These are phyloP conservation scores for Himantopus leucocephalus DNA, from an alignment of 2,113 vertebrate genomes.

Conservation along the genomic window DNA sequence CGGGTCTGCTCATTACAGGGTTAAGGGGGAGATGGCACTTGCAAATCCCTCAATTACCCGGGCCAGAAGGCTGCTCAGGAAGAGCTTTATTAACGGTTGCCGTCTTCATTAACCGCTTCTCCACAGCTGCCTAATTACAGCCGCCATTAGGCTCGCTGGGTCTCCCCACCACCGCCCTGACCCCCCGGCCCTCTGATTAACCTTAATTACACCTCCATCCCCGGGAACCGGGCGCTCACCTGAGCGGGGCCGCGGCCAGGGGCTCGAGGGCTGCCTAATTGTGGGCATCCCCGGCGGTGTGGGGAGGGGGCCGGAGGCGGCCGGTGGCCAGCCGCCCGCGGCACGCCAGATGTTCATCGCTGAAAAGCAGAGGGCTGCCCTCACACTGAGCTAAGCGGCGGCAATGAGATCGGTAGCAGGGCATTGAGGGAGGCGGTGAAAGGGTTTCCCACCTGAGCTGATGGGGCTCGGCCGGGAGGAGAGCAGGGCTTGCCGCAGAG, in stretches of 20 bases:
- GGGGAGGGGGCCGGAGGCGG: not conserved
- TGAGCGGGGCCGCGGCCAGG: not conserved
- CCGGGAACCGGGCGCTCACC: slow-evolving; percentile 18
- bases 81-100: slow-evolving; percentile 72
- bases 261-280: not conserved
- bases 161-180: slow-evolving; percentile 55
- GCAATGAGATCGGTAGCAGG: slow-evolving; percentile 73
- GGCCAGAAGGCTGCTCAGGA: slow-evolving; percentile 67
- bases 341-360: slow-evolving; percentile 68
- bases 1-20: slow-evolving; percentile 56
- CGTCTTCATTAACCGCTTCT: slow-evolving; percentile 72
- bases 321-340: slow-evolving; percentile 19
- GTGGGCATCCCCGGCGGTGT: not conserved
- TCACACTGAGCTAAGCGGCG: slow-evolving; percentile 72
- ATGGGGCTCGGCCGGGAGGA: slow-evolving; percentile 34
- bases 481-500: not conserved
- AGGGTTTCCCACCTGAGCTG: slow-evolving; percentile 68
- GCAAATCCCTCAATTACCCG: slow-evolving; percentile 71
- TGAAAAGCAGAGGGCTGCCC: slow-evolving; percentile 64
- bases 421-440: slow-evolving; percentile 70
- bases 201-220: slow-evolving; percentile 61
- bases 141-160: slow-evolving; percentile 55
- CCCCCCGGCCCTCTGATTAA: slow-evolving; percentile 54
- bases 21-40: slow-evolving; percentile 68
- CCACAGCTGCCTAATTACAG: slow-evolving; percentile 75